Percentiles rank a stretch among this genome's conserved stretches.
Evolutionary conservation across 2,888 invertebrate species (phyloP).

Genomic region (Hecatera dysodea): DNA sequence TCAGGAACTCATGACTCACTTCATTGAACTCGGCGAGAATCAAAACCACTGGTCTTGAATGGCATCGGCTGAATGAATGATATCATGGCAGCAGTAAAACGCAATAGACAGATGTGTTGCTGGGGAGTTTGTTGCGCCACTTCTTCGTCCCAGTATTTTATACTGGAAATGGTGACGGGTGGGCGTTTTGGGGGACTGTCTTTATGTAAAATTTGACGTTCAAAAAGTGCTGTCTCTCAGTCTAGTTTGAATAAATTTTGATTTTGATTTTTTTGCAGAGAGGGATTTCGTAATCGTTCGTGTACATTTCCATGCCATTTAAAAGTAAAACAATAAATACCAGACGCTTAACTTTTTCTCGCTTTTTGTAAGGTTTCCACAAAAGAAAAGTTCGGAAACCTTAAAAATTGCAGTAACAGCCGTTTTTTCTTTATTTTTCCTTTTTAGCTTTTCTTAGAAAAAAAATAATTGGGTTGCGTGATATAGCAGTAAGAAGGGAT

Average conservation of each 20-base stretch:
- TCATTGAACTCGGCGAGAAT: conserved; percentile 43
- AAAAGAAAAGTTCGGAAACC: not conserved
- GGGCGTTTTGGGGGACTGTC: no score
- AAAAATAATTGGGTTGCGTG: not conserved
- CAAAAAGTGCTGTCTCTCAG: no score
- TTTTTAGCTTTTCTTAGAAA: conserved; percentile 5
- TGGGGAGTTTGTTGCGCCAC: no score
- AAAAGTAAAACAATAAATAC: conserved; percentile 1
- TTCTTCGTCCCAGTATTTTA: no score
- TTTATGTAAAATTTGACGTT: no score
- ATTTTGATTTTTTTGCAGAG: no score
- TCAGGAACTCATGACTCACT: conserved; percentile 49
- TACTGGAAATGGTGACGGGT: no score
- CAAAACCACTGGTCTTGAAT: conserved; percentile 29
- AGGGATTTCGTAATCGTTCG: conserved; percentile 15
- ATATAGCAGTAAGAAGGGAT: not conserved
- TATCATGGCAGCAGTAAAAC: conserved; percentile 12
- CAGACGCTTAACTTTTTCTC: not conserved
- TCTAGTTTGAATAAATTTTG: no score
- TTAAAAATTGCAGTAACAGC: not conserved
- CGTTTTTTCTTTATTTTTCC: not conserved
- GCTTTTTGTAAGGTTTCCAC: not conserved
- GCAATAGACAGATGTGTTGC: no score
- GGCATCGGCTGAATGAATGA: conserved; percentile 45
- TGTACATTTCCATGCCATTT: conserved; percentile 22